Conservation (phyloP, 2,113 vertebrate species). For the Daphoenositta chrysoptera region DNA sequence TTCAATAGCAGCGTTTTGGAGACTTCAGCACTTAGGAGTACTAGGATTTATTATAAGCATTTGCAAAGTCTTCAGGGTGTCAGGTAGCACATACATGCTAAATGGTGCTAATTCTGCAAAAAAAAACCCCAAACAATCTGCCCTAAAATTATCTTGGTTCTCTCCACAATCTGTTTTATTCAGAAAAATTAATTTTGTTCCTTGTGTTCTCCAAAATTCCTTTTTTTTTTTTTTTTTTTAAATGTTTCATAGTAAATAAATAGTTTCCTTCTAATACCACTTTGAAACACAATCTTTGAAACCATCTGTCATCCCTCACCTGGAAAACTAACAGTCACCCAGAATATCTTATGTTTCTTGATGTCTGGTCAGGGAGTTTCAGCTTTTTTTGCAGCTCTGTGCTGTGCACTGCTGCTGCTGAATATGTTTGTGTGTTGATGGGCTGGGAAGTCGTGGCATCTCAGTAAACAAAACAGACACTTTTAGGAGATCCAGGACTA, state of each 20-base stretch:
- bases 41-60: neutral
- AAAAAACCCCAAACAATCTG: neutral
- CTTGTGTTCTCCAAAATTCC: neutral
- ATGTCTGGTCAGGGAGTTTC: neutral
- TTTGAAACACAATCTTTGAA: neutral
- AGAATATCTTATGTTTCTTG: accelerated
- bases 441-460: neutral
- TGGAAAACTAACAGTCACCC: neutral
- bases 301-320: neutral
- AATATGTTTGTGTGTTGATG: neutral
- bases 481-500: neutral
- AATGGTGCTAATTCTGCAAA: neutral
- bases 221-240: neutral
- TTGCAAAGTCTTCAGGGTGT: neutral
- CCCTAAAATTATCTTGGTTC: neutral
- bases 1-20: neutral
- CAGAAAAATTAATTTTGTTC: neutral
- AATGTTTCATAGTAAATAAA: neutral
- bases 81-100: neutral
- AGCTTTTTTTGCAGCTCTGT: neutral
- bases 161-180: neutral
- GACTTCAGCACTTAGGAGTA: neutral
- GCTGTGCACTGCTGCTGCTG: neutral
- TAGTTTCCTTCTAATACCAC: neutral
- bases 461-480: neutral